These are phyloP conservation scores for Epinephelus coioides DNA, from an alignment of 2,797 vertebrate species.

Conservation along the genomic window DNA sequence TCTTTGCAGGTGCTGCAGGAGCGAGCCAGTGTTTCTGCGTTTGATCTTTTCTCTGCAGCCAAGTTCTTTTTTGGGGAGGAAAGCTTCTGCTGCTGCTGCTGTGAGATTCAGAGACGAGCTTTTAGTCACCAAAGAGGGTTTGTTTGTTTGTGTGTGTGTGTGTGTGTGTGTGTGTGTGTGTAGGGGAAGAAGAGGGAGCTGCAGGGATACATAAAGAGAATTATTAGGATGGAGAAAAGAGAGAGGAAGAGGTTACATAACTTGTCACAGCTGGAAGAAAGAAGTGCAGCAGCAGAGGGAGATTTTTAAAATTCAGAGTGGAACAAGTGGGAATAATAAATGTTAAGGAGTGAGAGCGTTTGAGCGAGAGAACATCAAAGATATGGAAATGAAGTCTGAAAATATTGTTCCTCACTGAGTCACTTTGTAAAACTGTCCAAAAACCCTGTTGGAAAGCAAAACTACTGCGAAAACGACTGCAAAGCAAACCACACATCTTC, in stretches of 20 bases:
- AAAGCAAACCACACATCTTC: not conserved
- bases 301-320: not conserved
- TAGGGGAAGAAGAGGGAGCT: not conserved
- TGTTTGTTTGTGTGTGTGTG: conserved; percentile 13
- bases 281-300: not conserved
- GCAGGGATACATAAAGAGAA: conserved; percentile 21
- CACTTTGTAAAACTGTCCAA: not conserved
- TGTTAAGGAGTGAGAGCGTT: not conserved
- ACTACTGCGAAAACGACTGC: not conserved
- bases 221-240: conserved; percentile 19
- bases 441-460: not conserved
- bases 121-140: conserved; percentile 50
- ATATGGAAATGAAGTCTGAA: not conserved
- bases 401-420: not conserved
- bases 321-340: conserved; percentile 23
- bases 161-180: conserved; percentile 17
- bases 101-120: conserved; percentile 59
- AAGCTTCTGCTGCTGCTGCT: conserved; percentile 30
- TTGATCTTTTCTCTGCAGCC: conserved; percentile 75
- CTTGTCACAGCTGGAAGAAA: conserved; percentile 8
- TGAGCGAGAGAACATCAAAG: not conserved
- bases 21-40: conserved; percentile 56
- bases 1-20: conserved; percentile 44
- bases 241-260: conserved; percentile 39
- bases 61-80: conserved; percentile 54